A percentile compares a stretch with the other conserved stretches of the same genome.
These are phyloP conservation scores for Volucella inanis DNA, from an alignment of 2,888 invertebrate species.

Conservation along the genomic window DNA sequence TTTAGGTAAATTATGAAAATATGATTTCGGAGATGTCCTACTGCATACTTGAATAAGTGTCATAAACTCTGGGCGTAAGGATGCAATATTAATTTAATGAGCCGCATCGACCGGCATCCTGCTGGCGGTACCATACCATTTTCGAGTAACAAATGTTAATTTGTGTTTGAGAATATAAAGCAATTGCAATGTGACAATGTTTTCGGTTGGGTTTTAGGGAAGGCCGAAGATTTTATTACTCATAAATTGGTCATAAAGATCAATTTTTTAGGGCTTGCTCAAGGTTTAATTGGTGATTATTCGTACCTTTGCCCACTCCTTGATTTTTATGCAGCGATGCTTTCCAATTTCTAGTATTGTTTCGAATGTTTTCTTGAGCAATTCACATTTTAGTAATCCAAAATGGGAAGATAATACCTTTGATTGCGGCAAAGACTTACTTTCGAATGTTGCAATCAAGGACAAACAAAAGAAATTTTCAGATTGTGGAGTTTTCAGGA, in stretches of 20 bases:
- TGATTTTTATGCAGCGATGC: no score
- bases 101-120: constrained; percentile 65
- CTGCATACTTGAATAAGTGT: constrained; percentile 20
- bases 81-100: constrained; percentile 69
- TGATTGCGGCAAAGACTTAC: no score
- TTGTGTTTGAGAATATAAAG: constrained; percentile 18
- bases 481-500: no score
- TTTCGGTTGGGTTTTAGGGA: not conserved
- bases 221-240: constrained; percentile 23
- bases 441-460: no score
- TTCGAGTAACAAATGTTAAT: constrained; percentile 26
- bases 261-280: not conserved
- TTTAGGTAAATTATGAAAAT: constrained; percentile 66
- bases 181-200: constrained; percentile 20
- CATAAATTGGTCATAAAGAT: not conserved
- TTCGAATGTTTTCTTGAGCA: no score
- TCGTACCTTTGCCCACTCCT: not conserved
- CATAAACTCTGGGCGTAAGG: constrained; percentile 68
- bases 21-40: constrained; percentile 35
- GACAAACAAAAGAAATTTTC: no score
- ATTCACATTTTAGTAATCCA: no score
- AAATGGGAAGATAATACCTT: no score
- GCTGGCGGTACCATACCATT: not conserved
- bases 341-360: no score
- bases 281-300: constrained; percentile 24